Percentiles rank a stretch among this genome's conserved stretches.
These are phyloP conservation scores for Arenaria interpres DNA, from an alignment of 2,113 vertebrate genomes.

Conservation along the genomic window DNA sequence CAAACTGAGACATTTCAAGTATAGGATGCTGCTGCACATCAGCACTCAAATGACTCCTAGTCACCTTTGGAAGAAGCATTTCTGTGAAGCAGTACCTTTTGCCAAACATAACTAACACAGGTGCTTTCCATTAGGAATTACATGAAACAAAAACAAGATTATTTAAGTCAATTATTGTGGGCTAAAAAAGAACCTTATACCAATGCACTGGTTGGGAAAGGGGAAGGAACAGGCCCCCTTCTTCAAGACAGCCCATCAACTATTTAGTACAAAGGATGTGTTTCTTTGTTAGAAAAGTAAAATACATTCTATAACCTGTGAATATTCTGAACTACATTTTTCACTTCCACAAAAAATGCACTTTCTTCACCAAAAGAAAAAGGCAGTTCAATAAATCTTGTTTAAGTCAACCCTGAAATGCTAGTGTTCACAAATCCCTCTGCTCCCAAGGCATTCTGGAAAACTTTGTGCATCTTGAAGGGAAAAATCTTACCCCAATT, in stretches of 20 bases:
- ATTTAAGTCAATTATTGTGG: neutral
- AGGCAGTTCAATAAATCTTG: neutral
- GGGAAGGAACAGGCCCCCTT: neutral
- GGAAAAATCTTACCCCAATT: neutral
- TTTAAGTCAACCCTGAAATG: neutral
- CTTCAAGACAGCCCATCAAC: neutral
- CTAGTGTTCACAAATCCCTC: neutral
- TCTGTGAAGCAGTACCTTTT: neutral
- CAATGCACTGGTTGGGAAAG: neutral
- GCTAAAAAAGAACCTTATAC: neutral
- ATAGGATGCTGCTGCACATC: neutral
- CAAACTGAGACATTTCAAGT: neutral
- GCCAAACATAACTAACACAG: neutral
- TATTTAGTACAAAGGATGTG: neutral
- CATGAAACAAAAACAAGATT: neutral
- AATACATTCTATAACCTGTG: neutral
- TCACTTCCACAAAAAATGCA: neutral
- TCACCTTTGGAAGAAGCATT: neutral
- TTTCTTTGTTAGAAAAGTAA: neutral
- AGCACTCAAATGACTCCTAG: neutral
- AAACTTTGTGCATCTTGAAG: neutral
- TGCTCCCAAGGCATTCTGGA: neutral
- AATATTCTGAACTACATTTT: neutral
- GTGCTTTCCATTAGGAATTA: neutral
- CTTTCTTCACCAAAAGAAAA: neutral